Base-by-base conservation (phyloP, 2,888 invertebrate species). In the Drosophila kuntzei region DNA sequence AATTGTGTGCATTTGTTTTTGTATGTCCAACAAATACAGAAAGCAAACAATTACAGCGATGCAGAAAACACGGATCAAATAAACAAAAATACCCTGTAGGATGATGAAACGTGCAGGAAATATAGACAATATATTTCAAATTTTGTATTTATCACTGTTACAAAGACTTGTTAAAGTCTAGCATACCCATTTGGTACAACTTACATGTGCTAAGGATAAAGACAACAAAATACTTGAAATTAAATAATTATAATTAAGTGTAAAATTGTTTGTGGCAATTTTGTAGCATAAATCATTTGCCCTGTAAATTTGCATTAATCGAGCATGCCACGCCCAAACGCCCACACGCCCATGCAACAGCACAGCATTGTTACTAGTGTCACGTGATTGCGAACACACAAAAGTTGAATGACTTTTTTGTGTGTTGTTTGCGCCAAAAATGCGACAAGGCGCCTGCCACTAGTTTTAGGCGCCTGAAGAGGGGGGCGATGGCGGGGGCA, bases 341-440 rank as follows among this genome's bases (percentile, higher is more conserved):
- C 18, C 47, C 55, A 25, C 8, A 47, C 16, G 37, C 39, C 39
- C 39, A 16, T 41, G n/a, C 36, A 37, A 18, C 37, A 22, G 34
- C 22, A 14, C 11, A 11, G 50, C 14, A 39, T 2, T 16, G 43
- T 32, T 4, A 34, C 20, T 44, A 36, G 37, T 43, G 53, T 66
- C 53, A 58, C 67, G 61, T 59, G 69, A 79, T 65, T 65, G 57
- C 3, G 39, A 53, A 39, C 41, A 14, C 27, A 65, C 69, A 11
- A 83, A 75, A 83, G 83, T 83, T 83, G 85, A 88, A 87, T 86
- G 83, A 88, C 83, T 80, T 86, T 88, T 87, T 80, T 76, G 25
- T 71, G 49, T 75, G 63, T 66, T 66, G 61, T 64, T 68, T 80
- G 57, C 34, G 51, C 44, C 69, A 63, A 59, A 64, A 65, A 44